Evolutionary conservation across 2,888 invertebrate species (phyloP).

Genomic region (Herminia tarsipennalis): DNA sequence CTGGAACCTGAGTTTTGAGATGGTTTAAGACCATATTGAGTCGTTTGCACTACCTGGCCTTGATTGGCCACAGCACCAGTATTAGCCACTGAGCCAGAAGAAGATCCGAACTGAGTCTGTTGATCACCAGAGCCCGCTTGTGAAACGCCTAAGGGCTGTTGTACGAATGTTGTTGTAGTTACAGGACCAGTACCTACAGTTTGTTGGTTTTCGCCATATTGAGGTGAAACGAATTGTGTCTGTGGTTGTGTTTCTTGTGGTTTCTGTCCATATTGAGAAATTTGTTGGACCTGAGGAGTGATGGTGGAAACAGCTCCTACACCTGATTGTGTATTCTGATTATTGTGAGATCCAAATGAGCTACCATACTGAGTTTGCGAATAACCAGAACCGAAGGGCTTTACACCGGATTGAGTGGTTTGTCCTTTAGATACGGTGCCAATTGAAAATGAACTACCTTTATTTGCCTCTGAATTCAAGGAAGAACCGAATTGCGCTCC

Average conservation of each 20-base stretch:
- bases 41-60: neutral
- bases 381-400: neutral
- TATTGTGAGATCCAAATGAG: neutral
- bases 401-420: no score
- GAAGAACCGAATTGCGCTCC: neutral
- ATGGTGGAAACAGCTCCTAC: neutral
- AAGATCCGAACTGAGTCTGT: neutral
- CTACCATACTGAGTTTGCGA: constrained; percentile 1
- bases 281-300: neutral
- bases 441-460: neutral
- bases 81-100: no score
- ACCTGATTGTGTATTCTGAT: neutral
- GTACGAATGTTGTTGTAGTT: no score
- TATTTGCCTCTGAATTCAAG: no score
- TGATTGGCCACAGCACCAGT: neutral
- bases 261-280: constrained; percentile 1
- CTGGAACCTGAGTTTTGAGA: neutral
- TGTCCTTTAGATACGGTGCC: neutral
- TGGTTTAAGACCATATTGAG: neutral
- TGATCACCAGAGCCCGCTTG: neutral
- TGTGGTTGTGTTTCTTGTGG: constrained; percentile 3
- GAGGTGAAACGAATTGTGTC: constrained; percentile 6
- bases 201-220: neutral
- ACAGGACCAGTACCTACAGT: no score
- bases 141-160: constrained; percentile 1